Conservation (phyloP, 2,888 invertebrate genomes). For the Allygus modestus region DNA sequence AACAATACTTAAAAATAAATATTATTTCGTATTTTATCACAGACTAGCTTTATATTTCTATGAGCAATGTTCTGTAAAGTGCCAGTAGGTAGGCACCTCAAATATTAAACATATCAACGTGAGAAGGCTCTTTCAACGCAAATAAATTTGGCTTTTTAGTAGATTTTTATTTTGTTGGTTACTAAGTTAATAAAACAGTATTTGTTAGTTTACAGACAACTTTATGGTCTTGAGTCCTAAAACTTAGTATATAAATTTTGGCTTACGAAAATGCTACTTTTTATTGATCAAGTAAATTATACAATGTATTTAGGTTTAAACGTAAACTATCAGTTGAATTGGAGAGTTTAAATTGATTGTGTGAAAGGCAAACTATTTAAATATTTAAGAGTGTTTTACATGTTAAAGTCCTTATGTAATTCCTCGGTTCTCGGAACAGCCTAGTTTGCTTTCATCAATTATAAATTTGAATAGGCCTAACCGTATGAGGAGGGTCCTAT, state of each 20-base stretch:
- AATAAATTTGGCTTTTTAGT: too few relatives aligned
- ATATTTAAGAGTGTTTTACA: background rate
- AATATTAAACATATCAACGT: too few relatives aligned
- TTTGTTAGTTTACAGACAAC: conserved; percentile 43
- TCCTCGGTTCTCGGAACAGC: background rate
- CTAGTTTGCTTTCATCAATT: background rate
- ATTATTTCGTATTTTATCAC: too few relatives aligned
- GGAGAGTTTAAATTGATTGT: conserved; percentile 26
- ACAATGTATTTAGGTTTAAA: conserved; percentile 26
- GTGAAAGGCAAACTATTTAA: background rate
- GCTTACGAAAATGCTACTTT: background rate
- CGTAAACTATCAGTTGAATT: background rate
- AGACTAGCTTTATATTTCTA: too few relatives aligned
- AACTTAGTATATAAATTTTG: conserved; percentile 44
- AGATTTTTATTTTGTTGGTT: too few relatives aligned
- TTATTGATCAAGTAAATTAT: conserved; percentile 32
- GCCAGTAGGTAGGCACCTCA: too few relatives aligned
- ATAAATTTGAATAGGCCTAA: background rate
- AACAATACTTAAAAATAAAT: too few relatives aligned
- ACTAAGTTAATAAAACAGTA: too few relatives aligned
- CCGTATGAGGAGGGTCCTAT: background rate
- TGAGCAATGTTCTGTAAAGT: too few relatives aligned
- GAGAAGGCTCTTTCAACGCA: too few relatives aligned
- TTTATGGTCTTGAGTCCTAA: conserved; percentile 48
- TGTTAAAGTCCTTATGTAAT: background rate